Evolutionary conservation across 2,797 vertebrate genomes (phyloP), one percentile per base, ranked within the genome.

Genomic region (Xenopus petersii): DNA sequence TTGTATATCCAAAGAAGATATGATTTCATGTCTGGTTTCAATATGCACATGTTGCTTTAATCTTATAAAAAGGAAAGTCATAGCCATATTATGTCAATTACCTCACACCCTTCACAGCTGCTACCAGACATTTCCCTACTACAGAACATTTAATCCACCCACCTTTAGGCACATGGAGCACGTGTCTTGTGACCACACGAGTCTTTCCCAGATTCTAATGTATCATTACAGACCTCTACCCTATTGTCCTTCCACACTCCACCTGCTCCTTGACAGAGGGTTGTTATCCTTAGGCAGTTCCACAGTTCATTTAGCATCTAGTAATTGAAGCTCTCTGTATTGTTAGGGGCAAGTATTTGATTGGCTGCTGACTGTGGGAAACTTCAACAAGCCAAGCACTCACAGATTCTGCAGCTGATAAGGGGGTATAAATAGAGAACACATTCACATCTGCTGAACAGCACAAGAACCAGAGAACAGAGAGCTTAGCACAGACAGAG

Each of bases 321-420:
- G 80, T 79, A 71, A 75, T 77, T 77, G 81, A 77, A 74, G 77
- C 70, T 73, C 70, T 54, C 8, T 36, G 36, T 67, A 81, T 77
- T 83, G 79, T 81, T 13, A 51, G 48, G 36, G 49, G 46, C 33
- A 46, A 64, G 55, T 30, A 48, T 56, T 54, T 21, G 64, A 79
- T 80, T 80, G 73, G 74, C 68, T 71, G 13, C 56, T 21, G 71
- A 80, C 68, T 81, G 80, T 82, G 81, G 81, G 81, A 82, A 82
- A 68, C 77, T 71, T 72, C 48, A 46, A 16, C 55, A 67, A 58
- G 36, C 33, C 17, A 10, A 16, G 71, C 15, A 70, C 77, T 48
- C 77, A 75, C 54, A 64, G 67, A 71, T 68, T 80, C 15, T 71
- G 54, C 71, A 75, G 78, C 64, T 71, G 75, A 80, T 80, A 60